Evolutionary conservation across 2,797 vertebrate species (phyloP).

Genomic region (Sebastes matsubarae): DNA sequence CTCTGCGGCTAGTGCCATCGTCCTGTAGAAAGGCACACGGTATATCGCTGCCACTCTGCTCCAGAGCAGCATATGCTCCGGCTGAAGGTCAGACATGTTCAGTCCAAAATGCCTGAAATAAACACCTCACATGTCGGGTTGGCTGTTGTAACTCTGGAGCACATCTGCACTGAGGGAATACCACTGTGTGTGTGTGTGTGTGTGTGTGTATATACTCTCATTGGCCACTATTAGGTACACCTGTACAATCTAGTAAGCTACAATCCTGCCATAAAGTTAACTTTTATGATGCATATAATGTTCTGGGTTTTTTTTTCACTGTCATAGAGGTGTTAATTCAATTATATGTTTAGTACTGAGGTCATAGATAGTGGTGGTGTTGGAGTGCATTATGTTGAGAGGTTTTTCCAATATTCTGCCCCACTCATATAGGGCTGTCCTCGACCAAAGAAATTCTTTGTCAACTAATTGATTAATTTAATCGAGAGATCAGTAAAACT

Average conservation of each 20-base stretch:
- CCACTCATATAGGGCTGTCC: background rate
- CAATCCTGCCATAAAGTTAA: background rate
- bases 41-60: conserved; percentile 63
- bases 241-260: background rate
- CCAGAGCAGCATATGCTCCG: conserved; percentile 80
- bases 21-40: conserved; percentile 72
- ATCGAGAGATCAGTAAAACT: no score
- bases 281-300: background rate
- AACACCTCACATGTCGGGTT: conserved; percentile 59
- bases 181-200: background rate
- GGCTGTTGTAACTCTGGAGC: conserved; percentile 54
- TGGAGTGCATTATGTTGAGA: background rate
- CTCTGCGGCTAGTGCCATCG: conserved; percentile 71
- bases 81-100: conserved; percentile 82
- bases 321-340: background rate
- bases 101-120: conserved; percentile 77
- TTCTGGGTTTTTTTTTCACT: background rate
- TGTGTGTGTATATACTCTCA: background rate
- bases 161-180: conserved; percentile 56
- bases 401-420: background rate
- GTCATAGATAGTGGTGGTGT: background rate
- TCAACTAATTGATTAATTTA: no score
- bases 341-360: background rate
- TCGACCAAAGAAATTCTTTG: no score
- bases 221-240: background rate